phyloP scores from a whole-genome alignment of 2,797 vertebrate species.

The Poliocrania exsul region DNA sequence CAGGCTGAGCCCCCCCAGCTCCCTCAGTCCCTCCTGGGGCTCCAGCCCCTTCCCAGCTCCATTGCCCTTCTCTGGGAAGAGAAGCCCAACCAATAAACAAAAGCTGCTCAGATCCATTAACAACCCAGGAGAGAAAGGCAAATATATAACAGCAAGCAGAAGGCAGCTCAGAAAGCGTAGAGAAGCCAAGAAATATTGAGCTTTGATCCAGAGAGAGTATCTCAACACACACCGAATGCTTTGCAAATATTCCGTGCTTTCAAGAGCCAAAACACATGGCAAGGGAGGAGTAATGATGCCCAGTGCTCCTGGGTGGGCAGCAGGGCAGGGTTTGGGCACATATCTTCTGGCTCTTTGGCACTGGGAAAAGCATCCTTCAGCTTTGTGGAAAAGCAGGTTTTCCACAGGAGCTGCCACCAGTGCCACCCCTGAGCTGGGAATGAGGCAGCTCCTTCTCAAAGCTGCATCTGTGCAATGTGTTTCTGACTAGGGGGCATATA shows the following conservation, averaged over 20 bases:
- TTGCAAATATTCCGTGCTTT: background rate
- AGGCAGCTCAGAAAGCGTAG: background rate
- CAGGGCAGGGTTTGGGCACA: background rate
- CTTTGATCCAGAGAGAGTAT: conserved; percentile 32
- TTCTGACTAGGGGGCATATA: background rate
- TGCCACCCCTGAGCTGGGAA: background rate
- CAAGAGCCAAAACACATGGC: background rate
- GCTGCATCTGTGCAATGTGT: fast-evolving
- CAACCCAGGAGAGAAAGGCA: background rate
- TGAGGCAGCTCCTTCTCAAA: background rate
- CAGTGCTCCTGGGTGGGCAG: background rate
- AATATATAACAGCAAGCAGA: background rate
- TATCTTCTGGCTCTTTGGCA: fast-evolving
- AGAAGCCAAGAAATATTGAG: conserved; percentile 40
- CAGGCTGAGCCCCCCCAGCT: background rate
- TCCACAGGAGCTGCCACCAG: background rate
- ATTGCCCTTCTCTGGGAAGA: background rate
- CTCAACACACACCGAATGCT: background rate
- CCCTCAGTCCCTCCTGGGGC: background rate
- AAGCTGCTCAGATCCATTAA: conserved; percentile 19
- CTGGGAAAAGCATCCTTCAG: background rate
- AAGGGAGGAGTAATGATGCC: background rate
- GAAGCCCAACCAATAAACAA: background rate
- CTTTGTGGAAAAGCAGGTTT: fast-evolving
- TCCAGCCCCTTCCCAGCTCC: background rate